Conservation (phyloP, 2,113 vertebrate species). For the Heteronetta atricapilla region DNA sequence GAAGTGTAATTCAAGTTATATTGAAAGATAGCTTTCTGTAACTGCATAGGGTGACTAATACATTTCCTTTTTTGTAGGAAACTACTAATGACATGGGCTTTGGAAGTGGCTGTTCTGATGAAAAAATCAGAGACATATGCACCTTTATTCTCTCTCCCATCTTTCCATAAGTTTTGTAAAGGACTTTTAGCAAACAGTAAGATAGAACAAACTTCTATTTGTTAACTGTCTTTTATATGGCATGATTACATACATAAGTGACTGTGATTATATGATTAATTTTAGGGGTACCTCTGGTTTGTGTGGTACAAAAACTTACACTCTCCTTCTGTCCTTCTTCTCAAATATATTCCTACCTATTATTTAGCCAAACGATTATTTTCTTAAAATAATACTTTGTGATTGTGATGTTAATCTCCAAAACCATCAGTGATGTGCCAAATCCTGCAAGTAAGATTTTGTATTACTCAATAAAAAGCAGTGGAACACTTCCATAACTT, state of each 20-base stretch:
- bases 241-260: not conserved
- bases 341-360: not conserved
- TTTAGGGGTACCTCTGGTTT: not conserved
- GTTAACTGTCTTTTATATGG: not conserved
- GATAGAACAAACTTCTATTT: not conserved
- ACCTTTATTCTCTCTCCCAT: constrained; percentile 92
- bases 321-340: not conserved
- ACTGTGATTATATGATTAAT: not conserved
- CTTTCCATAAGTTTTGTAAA: constrained; percentile 95
- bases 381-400: not conserved
- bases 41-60: not conserved
- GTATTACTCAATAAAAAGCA: not conserved
- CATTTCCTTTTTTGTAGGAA: constrained; percentile 77
- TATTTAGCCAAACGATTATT: not conserved
- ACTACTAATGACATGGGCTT: constrained; percentile 93
- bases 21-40: not conserved
- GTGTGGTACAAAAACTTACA: not conserved
- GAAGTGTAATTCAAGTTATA: not conserved
- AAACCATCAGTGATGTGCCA: not conserved
- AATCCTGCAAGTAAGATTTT: not conserved
- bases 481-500: not conserved
- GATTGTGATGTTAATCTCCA: not conserved
- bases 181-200: constrained; percentile 94
- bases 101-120: constrained; percentile 93
- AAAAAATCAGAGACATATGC: constrained; percentile 96